Percentiles rank a stretch among this genome's conserved stretches.
Conservation (phyloP, 2,113 vertebrate genomes). For the Desmodus rotundus region DNA sequence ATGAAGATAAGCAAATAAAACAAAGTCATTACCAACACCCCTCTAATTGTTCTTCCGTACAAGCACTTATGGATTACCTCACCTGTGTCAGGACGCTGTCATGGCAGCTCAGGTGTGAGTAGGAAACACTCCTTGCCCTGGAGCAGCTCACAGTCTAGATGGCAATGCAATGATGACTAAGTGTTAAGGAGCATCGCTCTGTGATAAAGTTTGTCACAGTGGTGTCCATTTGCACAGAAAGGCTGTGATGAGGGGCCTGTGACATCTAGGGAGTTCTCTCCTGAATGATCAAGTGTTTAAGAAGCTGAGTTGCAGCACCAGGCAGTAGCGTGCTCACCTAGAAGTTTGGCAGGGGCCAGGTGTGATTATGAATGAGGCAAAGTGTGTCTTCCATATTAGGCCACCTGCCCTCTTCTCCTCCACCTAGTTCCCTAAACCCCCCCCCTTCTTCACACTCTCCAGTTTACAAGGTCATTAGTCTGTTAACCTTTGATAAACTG, state of each 20-base stretch:
- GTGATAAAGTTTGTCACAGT: neutral
- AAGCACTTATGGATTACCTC: neutral
- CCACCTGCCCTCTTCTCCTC: no score
- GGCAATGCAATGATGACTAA: neutral
- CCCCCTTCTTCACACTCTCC: neutral
- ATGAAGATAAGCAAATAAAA: neutral
- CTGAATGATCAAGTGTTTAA: neutral
- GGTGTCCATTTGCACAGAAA: neutral
- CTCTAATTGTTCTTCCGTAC: neutral
- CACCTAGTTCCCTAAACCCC: neutral
- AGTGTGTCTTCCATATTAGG: neutral
- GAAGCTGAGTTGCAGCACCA: neutral
- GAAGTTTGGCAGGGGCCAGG: neutral
- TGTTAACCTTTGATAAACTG: neutral
- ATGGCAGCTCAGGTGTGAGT: accelerated
- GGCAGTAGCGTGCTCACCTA: accelerated
- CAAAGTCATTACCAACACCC: neutral
- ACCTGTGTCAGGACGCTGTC: neutral
- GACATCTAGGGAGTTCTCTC: neutral
- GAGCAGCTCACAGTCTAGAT: neutral
- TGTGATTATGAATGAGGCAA: neutral
- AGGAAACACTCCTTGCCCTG: neutral
- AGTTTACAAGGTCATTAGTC: neutral
- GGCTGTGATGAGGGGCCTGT: neutral
- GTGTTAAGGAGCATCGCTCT: neutral